phyloP scores from a whole-genome alignment of 2,113 vertebrate species.

The Caranx melampygus region DNA sequence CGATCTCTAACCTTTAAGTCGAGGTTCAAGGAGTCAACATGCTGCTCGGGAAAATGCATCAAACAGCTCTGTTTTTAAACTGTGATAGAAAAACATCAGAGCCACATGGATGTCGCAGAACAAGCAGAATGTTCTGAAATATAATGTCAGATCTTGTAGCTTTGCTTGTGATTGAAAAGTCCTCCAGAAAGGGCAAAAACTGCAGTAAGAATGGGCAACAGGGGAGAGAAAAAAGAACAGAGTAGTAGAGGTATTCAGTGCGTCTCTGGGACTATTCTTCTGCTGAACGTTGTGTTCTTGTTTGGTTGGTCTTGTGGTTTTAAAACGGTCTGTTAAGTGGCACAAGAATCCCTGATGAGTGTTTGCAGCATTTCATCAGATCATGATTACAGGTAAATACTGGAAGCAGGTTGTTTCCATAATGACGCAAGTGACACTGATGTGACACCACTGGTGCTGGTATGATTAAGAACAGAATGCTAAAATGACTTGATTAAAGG shows the following conservation, averaged over 20 bases:
- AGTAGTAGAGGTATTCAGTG: neutral
- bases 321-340: neutral
- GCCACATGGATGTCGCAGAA: neutral
- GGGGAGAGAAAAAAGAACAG: neutral
- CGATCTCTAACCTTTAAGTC: neutral
- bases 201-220: neutral
- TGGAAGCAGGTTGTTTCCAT: too few species aligned
- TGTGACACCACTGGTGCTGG: neutral
- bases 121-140: constrained; percentile 11
- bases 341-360: neutral
- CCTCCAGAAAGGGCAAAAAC: neutral
- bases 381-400: too few species aligned
- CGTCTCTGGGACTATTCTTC: neutral
- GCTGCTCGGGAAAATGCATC: neutral
- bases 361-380: neutral
- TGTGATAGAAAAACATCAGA: neutral
- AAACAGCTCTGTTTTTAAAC: constrained; percentile 3
- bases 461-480: neutral
- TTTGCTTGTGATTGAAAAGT: constrained; percentile 21
- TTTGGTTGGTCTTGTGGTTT: neutral
- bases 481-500: too few species aligned
- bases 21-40: neutral
- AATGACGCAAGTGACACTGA: neutral
- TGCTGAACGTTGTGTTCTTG: neutral
- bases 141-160: constrained; percentile 8